Conservation (phyloP, 1,140 invertebrate species). For the Pissodes strobi region DNA sequence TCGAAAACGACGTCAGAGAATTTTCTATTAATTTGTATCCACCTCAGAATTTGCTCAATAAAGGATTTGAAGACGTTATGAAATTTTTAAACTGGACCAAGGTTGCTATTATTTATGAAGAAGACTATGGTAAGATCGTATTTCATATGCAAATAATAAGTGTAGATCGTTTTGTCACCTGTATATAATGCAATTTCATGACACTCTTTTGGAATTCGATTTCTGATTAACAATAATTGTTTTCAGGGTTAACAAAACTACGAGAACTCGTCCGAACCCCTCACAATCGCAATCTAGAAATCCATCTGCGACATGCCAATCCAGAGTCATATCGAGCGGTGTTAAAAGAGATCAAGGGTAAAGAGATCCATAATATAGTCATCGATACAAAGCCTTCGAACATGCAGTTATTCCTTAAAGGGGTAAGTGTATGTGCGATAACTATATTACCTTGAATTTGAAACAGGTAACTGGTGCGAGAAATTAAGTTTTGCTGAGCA, state of each 20-base stretch:
- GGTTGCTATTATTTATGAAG: conserved; percentile 92
- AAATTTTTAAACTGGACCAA: conserved; percentile 90
- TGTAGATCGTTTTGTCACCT: too few relatives aligned
- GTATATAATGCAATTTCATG: too few relatives aligned
- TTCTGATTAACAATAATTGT: too few relatives aligned
- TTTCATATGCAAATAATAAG: background rate
- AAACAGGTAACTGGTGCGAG: too few relatives aligned
- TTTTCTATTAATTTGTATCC: conserved; percentile 93
- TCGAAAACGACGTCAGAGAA: conserved; percentile 69
- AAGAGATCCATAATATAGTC: conserved; percentile 82
- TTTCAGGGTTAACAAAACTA: conserved; percentile 85
- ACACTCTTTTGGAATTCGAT: too few relatives aligned
- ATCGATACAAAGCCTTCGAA: conserved; percentile 80
- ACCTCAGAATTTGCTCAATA: conserved; percentile 78
- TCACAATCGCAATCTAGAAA: conserved; percentile 71
- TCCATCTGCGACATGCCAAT: conserved; percentile 80
- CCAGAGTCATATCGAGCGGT: conserved; percentile 77
- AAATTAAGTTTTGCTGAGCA: too few relatives aligned
- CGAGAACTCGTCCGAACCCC: conserved; percentile 76
- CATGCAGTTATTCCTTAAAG: conserved; percentile 77
- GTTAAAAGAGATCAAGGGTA: conserved; percentile 77
- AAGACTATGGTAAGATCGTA: conserved; percentile 72
- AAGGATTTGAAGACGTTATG: conserved; percentile 86
- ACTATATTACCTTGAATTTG: too few relatives aligned
- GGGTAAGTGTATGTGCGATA: conserved; percentile 70